Percentiles rank a stretch among this genome's conserved stretches.
phyloP scores from a whole-genome alignment of 2,888 invertebrate species.

The Scaptomyza cyrtandrae region DNA sequence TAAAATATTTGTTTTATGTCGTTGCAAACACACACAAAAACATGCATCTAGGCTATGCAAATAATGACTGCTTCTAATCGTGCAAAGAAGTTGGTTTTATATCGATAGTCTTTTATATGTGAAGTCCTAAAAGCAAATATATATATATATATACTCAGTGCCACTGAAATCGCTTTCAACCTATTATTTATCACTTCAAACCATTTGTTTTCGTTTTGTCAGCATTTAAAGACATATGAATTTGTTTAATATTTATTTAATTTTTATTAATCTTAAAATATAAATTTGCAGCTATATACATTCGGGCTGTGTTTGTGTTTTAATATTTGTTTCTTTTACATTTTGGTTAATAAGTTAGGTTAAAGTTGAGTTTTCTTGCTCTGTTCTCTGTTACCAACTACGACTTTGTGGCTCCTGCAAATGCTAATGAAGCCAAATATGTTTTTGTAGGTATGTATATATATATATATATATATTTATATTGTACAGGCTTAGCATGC shows the following conservation, averaged over 20 bases:
- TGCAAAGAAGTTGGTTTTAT: background rate
- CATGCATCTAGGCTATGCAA: background rate
- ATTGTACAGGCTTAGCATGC: constrained; percentile 6
- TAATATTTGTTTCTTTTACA: constrained; percentile 51
- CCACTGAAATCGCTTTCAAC: background rate
- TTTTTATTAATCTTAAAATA: constrained; percentile 48
- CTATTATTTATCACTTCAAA: background rate
- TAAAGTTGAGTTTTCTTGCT: constrained; percentile 58
- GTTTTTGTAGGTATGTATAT: constrained; percentile 1
- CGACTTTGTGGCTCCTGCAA: constrained; percentile 18
- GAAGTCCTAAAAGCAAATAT: too few species aligned
- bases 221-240: background rate
- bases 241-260: constrained; percentile 15
- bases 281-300: constrained; percentile 55
- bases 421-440: constrained; percentile 27
- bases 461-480: constrained; percentile 11
- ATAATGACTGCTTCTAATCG: background rate
- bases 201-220: background rate
- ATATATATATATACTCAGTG: too few species aligned
- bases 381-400: constrained; percentile 24
- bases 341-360: constrained; percentile 74
- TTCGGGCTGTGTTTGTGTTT: constrained; percentile 40
- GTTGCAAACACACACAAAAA: constrained; percentile 1
- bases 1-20: constrained; percentile 55
- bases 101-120: too few species aligned